Evolutionary conservation across 2,888 invertebrate species (phyloP).

Genomic region (Agrochola lota): DNA sequence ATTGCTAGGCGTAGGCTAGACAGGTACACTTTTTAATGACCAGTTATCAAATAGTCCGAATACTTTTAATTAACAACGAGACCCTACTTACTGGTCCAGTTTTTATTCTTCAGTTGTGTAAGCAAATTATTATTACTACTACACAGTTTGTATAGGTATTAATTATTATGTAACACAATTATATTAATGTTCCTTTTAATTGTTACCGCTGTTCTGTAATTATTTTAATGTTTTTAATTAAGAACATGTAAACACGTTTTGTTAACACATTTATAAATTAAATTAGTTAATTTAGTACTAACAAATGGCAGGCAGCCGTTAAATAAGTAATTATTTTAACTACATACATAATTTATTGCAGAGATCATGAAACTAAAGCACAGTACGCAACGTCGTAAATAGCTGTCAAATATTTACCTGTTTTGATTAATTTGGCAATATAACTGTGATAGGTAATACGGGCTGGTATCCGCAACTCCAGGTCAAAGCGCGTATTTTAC

Average conservation of each 20-base stretch:
- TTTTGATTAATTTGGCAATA: too few relatives aligned
- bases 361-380: slow-evolving; percentile 42
- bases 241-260: slow-evolving; percentile 2
- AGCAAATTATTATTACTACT: slow-evolving; percentile 8
- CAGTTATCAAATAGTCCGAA: slow-evolving; percentile 11
- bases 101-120: slow-evolving; percentile 22
- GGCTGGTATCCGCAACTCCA: too few relatives aligned
- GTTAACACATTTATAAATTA: background rate
- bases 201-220: background rate
- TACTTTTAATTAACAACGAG: slow-evolving; percentile 30
- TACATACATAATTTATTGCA: slow-evolving; percentile 26
- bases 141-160: background rate
- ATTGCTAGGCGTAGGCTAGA: too few relatives aligned
- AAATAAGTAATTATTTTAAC: slow-evolving; percentile 14
- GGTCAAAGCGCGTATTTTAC: too few relatives aligned
- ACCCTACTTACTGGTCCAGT: slow-evolving; percentile 1
- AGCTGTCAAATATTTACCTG: too few relatives aligned
- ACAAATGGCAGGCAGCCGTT: background rate
- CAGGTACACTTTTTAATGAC: too few relatives aligned
- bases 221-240: slow-evolving; percentile 16
- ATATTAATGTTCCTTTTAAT: background rate
- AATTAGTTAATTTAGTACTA: background rate
- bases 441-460: too few relatives aligned
- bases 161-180: slow-evolving; percentile 17
- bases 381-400: background rate